phyloP scores from a whole-genome alignment of 2,797 vertebrate species.

The Thripadectes ignobilis region DNA sequence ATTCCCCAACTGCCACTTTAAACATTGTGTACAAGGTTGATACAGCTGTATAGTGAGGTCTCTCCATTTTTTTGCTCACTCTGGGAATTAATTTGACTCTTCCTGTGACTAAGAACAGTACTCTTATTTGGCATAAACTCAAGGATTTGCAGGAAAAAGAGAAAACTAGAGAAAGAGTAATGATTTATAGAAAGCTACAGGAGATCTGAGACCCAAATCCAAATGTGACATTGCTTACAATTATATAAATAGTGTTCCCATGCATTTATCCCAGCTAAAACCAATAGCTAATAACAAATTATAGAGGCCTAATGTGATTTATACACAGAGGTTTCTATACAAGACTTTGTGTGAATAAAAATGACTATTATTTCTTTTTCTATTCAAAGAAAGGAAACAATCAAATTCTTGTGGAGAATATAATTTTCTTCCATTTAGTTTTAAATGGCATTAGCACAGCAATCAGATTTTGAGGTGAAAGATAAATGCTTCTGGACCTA shows the following conservation, averaged over 20 bases:
- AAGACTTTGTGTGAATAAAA: constrained; percentile 67
- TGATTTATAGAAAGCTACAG: constrained; percentile 57
- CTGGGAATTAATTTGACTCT: constrained; percentile 58
- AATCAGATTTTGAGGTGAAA: constrained; percentile 70
- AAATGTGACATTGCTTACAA: constrained; percentile 61
- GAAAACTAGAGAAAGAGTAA: constrained; percentile 43
- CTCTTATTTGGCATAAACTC: constrained; percentile 40
- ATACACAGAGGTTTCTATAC: constrained; percentile 55
- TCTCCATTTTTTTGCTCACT: neutral
- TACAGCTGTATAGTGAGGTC: neutral
- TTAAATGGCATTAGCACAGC: constrained; percentile 73
- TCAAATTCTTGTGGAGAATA: constrained; percentile 52
- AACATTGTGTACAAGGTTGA: neutral
- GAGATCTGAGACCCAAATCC: constrained; percentile 60
- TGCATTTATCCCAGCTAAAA: constrained; percentile 74
- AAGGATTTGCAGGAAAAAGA: constrained; percentile 30
- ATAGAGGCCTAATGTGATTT: constrained; percentile 60
- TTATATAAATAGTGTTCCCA: constrained; percentile 66
- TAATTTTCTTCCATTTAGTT: constrained; percentile 72
- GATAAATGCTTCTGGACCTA: constrained; percentile 59
- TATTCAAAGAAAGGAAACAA: constrained; percentile 64
- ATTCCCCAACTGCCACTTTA: constrained; percentile 13
- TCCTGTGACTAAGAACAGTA: constrained; percentile 36
- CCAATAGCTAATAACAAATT: constrained; percentile 71
- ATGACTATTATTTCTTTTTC: constrained; percentile 61